Conservation (phyloP, 2,888 invertebrate genomes). For the Xanthia togata region DNA sequence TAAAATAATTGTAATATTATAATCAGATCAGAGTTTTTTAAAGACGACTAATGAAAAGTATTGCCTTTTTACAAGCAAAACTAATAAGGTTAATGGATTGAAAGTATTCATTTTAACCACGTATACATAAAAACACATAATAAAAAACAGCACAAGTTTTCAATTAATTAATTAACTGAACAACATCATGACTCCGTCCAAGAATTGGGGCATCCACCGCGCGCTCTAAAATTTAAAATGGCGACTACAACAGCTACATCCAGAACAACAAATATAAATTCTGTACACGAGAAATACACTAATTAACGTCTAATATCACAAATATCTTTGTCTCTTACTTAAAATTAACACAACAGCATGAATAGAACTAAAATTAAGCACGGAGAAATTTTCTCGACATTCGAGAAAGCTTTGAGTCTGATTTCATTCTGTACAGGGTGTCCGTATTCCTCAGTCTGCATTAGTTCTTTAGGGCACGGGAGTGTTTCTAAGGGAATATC, state of each 20-base stretch:
- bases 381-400: constrained; percentile 73
- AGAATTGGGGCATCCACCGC: constrained; percentile 41
- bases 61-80: constrained; percentile 29
- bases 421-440: constrained; percentile 88
- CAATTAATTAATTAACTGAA: constrained; percentile 32
- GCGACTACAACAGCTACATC: constrained; percentile 64
- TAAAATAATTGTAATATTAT: constrained; percentile 1
- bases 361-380: constrained; percentile 73
- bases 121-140: neutral
- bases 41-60: constrained; percentile 2
- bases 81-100: constrained; percentile 49
- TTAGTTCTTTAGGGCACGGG: constrained; percentile 87
- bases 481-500: constrained; percentile 85
- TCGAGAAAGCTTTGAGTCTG: constrained; percentile 85
- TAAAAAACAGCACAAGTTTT: constrained; percentile 18
- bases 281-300: constrained; percentile 76
- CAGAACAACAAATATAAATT: constrained; percentile 71
- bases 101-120: constrained; percentile 26
- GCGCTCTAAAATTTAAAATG: constrained; percentile 47
- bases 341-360: constrained; percentile 74
- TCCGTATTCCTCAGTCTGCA: constrained; percentile 85
- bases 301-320: constrained; percentile 87
- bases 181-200: constrained; percentile 26
- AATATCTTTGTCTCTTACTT: constrained; percentile 77
- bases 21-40: constrained; percentile 10